Base-by-base conservation (phyloP, 1,140 invertebrate genomes). In the Leptinotarsa defecta region DNA sequence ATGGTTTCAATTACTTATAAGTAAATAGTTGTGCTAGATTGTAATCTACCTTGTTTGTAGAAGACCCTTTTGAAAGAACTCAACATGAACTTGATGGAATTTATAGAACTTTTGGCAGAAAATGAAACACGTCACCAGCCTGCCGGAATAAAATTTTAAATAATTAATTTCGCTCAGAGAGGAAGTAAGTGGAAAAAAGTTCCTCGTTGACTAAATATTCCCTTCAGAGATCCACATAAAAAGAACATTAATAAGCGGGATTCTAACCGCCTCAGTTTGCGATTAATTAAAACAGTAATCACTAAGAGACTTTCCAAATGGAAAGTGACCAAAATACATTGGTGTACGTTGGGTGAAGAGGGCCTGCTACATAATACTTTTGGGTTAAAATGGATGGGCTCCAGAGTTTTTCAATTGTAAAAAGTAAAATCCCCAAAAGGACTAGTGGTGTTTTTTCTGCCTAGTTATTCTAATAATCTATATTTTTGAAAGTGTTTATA, bases 241-340 rank as follows among this genome's bases (percentile, higher is more conserved):
- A 68, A 68, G 43, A 34, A 68, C 22, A 43, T 68, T 68, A 68
- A 24, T 24, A 68, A 43, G 43, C 65, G 65, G 43, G 65, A 24
- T 20, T 64, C n/a, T 68, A 68, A 68, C 65, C 65, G 65, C 43
- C 65, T 68, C 43, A 43, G 24, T 68, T 68, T 43, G 24, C 19
- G 65, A 68, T 27, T 68, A 68, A 68, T 68, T 68, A 68, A 68
- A 27, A 68, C 19, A 68, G 65, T 68, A 68, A 68, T 68, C 65
- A 68, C 3, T 8, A 19, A 68, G 65, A 22, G 65, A 68, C 65
- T 43, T 68, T 43, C 65, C 17, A 8, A 27, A 68, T 68, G 27
- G 52, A 57, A 57, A 57, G 52, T 57, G 52, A 57, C 52, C 52
- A 57, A 19, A 57, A 57, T 57, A 15, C 17, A 57, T 57, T 57